Conservation (phyloP, 53 echinoderm and acorn worm species). For the Echinarachnius parma region DNA sequence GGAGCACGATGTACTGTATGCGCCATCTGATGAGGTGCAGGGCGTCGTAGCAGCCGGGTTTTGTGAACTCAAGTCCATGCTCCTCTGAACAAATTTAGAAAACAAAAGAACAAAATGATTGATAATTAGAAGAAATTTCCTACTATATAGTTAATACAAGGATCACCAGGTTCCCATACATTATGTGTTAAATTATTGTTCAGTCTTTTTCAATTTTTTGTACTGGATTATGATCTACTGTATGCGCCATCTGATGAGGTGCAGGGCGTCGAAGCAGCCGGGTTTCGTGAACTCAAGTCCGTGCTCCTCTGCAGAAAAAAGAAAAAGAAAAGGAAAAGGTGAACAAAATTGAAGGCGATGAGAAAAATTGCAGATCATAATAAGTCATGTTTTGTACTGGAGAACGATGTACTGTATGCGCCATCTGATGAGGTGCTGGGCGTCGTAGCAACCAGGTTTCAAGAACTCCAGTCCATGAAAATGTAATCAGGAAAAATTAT, state of each 20-base stretch:
- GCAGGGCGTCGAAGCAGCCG: constrained; percentile 31
- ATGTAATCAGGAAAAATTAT: too few species aligned
- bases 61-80: constrained; percentile 36
- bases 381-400: constrained; percentile 26
- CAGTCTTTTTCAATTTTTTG: too few species aligned
- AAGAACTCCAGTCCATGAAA: constrained; percentile 35
- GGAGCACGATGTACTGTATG: constrained; percentile 34
- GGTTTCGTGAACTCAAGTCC: constrained; percentile 39
- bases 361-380: too few species aligned
- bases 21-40: constrained; percentile 30
- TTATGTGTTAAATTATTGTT: too few species aligned
- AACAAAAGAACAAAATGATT: too few species aligned
- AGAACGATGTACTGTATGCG: constrained; percentile 31
- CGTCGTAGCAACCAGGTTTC: constrained; percentile 33
- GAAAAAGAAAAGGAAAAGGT: too few species aligned
- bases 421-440: constrained; percentile 32
- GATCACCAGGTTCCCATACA: too few species aligned
- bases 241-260: constrained; percentile 27
- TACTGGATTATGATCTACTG: too few species aligned
- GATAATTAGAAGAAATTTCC: too few species aligned
- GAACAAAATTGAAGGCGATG: too few species aligned
- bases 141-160: too few species aligned
- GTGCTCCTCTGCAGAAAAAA: constrained; percentile 42
- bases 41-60: constrained; percentile 35
- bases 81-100: constrained; percentile 29